Base-by-base conservation (phyloP, 2,888 invertebrate species). In the Agapetus fuscipes region DNA sequence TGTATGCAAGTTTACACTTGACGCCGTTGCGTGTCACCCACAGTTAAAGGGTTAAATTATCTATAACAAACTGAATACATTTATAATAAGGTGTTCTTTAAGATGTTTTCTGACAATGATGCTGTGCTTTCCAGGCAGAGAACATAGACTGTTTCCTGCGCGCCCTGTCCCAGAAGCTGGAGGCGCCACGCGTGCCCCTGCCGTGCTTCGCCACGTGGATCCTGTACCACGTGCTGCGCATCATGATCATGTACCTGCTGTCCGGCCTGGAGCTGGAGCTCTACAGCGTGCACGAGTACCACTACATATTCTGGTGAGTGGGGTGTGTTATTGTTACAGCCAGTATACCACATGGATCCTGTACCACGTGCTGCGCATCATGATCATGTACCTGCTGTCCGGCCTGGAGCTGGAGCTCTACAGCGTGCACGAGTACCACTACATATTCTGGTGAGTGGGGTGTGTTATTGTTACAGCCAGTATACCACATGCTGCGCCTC, bases 401-500 rank as follows among this genome's bases (percentile, higher is more conserved):
- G 96, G 96, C 1, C 87, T 98, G 53, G 95, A 96, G 58, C 72
- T 97, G 37, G 95, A 97, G 61, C 67, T 98, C 20, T 97, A 96
- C 64, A 90, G 93, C 41, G 82, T 86, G 15, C 95, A 96, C 59
- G 97, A 98, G 66, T 96, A 89, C 62, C 83, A 93, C 53, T 95
- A 94, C 58, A 86, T 96, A 51, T 97, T 85, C 62, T 94, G 93
- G 93, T 83, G 51, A 66, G 66, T n/a, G n/a, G n/a, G n/a, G n/a
- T n/a, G n/a, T n/a, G n/a, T n/a, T n/a, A n/a, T n/a, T n/a, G n/a
- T n/a, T n/a, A n/a, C n/a, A n/a, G n/a, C n/a, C n/a, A n/a, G n/a
- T n/a, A n/a, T n/a, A n/a, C n/a, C n/a, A n/a, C n/a, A n/a, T n/a
- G n/a, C n/a, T n/a, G n/a, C n/a, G n/a, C n/a, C n/a, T n/a, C n/a